Base-by-base conservation (phyloP, 2,797 vertebrate species). In the Crocodylus rhombifer region DNA sequence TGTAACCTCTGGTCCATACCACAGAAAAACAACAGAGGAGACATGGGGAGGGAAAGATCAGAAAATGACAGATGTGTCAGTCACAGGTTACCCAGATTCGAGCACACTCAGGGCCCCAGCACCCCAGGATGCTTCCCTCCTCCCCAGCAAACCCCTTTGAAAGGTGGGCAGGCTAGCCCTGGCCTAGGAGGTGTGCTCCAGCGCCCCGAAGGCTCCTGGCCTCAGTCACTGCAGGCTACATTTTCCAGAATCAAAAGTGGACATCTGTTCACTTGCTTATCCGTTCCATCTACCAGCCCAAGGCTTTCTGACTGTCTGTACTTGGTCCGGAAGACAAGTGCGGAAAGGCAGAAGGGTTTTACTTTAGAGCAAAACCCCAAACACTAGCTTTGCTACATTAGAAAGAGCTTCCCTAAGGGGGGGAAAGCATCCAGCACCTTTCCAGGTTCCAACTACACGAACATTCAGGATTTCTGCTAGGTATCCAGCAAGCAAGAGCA, bases 231-330 rank as follows among this genome's bases (percentile, higher is more conserved):
- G 42, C 42, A 42, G 42, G 42, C 42, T 42, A 7, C 42, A 42
- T 42, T 42, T 42, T 42, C 42, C 42, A 42, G 42, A 42, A 42
- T 42, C 42, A 42, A 8, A 42, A 42, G 42, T 42, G 42, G 42
- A 42, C 42, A 42, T 42, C 7, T 42, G 42, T 42, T 42, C 42
- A 42, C 7, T 42, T 42, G 42, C 42, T 42, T 42, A 42, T 42
- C 42, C 42, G 42, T 42, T 42, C 42, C 7, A 42, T 42, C 42
- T 42, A 42, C 42, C 42, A 42, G 42, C 42, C 42, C 42, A 42
- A 42, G 42, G 42, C 42, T 42, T 42, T 42, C 42, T 42, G 42
- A 42, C 42, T 0, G 2, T 2, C 7, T 2, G 18, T 16, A 42
- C 69, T 28, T 14, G 25, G 6, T 51, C 36, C 56, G 65, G 69